Evolutionary conservation across 2,888 invertebrate genomes (phyloP).

Genomic region (Thymelicus acteon): DNA sequence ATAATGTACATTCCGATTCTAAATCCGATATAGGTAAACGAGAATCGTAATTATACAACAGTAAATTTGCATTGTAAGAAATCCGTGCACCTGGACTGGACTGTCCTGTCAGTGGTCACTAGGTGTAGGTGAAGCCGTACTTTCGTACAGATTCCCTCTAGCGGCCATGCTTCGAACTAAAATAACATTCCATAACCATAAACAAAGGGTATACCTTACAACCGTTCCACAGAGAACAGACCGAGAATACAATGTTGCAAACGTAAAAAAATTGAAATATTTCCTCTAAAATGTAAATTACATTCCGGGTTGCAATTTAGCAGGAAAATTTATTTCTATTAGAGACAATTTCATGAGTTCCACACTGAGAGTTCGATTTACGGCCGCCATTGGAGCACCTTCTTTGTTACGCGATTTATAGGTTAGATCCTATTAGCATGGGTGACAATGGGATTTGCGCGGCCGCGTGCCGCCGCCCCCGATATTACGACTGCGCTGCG

Average conservation of each 20-base stretch:
- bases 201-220: neutral
- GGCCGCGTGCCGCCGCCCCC: neutral
- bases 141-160: no score
- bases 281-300: constrained; percentile 30
- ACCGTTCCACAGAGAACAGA: constrained; percentile 1
- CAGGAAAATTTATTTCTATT: constrained; percentile 35
- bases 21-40: no score
- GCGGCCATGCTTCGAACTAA: no score
- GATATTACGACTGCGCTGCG: no score
- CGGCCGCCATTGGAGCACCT: constrained; percentile 17
- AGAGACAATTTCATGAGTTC: constrained; percentile 33
- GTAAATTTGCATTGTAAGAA: no score
- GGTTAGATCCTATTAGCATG: constrained; percentile 31
- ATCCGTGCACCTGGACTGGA: no score
- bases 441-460: constrained; percentile 27
- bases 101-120: no score
- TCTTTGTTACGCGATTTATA: constrained; percentile 34
- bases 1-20: no score
- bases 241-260: constrained; percentile 16
- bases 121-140: no score
- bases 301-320: constrained; percentile 32
- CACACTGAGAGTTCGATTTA: constrained; percentile 30
- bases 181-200: neutral
- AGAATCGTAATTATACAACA: no score
- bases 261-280: constrained; percentile 23